Evolutionary conservation across 2,797 vertebrate genomes (phyloP).

Genomic region (Lacerta bilineata): DNA sequence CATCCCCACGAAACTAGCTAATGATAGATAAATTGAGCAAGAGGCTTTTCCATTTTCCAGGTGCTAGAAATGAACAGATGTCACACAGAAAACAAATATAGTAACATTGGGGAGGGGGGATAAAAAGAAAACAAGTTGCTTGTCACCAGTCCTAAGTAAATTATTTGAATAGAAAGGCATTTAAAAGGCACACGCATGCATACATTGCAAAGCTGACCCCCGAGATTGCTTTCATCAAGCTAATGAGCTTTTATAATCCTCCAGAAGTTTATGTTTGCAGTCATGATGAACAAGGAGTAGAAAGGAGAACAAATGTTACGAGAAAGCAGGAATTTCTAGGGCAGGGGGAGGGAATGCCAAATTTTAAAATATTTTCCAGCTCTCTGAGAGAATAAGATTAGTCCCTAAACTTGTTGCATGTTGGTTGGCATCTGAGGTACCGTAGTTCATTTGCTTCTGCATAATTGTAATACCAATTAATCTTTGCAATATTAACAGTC

Average conservation of each 20-base stretch:
- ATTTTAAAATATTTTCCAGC: conserved; percentile 50
- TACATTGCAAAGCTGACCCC: conserved; percentile 8
- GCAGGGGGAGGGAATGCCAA: not conserved
- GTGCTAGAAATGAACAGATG: conserved; percentile 12
- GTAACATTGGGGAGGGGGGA: not conserved
- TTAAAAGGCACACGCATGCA: conserved; percentile 25
- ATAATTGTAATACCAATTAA: conserved; percentile 64
- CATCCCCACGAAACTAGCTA: too few relatives aligned
- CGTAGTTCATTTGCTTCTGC: conserved; percentile 44
- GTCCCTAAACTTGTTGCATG: not conserved
- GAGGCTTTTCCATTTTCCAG: not conserved
- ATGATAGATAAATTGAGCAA: not conserved
- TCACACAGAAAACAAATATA: not conserved
- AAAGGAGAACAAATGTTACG: not conserved
- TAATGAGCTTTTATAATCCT: conserved; percentile 47
- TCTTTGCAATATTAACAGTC: conserved; percentile 44
- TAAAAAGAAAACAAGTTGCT: conserved; percentile 1
- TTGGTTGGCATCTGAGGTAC: conserved; percentile 38
- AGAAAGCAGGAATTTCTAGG: conserved; percentile 37
- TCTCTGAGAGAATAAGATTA: conserved; percentile 16
- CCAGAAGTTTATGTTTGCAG: conserved; percentile 49
- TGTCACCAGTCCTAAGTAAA: conserved; percentile 15
- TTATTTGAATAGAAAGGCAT: conserved; percentile 11
- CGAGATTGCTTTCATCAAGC: conserved; percentile 49
- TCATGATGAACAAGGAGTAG: conserved; percentile 51